Conservation (phyloP, 2,113 vertebrate species). For the Corythaeola cristata region DNA sequence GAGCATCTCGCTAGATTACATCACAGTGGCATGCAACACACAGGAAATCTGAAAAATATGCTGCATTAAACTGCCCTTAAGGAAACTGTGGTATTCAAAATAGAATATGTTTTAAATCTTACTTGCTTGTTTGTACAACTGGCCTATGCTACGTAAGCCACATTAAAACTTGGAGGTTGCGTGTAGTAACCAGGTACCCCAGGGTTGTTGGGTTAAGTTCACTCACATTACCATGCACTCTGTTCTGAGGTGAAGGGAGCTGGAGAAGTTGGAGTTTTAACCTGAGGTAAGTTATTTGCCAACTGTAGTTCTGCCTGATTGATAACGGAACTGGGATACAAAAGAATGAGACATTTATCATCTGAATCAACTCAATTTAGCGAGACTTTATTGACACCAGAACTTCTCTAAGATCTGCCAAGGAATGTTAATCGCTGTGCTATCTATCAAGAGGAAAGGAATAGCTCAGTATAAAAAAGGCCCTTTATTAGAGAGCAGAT, state of each 20-base stretch:
- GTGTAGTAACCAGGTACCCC: not conserved
- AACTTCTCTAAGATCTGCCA: slow-evolving; percentile 48
- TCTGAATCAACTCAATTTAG: slow-evolving; percentile 47
- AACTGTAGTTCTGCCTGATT: slow-evolving; percentile 12
- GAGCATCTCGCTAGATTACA: slow-evolving; percentile 56
- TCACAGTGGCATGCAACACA: slow-evolving; percentile 68
- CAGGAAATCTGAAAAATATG: slow-evolving; percentile 72
- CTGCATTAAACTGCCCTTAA: slow-evolving; percentile 64
- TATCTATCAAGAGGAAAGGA: slow-evolving; percentile 39
- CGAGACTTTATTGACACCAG: slow-evolving; percentile 58
- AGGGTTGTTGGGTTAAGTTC: not conserved
- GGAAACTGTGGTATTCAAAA: slow-evolving; percentile 65
- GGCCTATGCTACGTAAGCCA: not conserved
- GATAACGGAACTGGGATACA: slow-evolving; percentile 17
- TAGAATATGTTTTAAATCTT: slow-evolving; percentile 72
- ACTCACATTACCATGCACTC: not conserved
- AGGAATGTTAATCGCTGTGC: slow-evolving; percentile 52
- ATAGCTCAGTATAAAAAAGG: slow-evolving; percentile 6
- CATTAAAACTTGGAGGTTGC: not conserved
- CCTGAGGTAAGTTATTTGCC: slow-evolving; percentile 2
- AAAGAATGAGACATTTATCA: slow-evolving; percentile 34
- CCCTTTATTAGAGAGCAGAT: slow-evolving; percentile 6
- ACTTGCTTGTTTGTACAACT: slow-evolving; percentile 65
- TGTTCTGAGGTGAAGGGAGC: not conserved
- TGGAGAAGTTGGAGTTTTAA: not conserved